Conservation (phyloP, 2,888 invertebrate genomes). For the Leptogaster cylindrica region DNA sequence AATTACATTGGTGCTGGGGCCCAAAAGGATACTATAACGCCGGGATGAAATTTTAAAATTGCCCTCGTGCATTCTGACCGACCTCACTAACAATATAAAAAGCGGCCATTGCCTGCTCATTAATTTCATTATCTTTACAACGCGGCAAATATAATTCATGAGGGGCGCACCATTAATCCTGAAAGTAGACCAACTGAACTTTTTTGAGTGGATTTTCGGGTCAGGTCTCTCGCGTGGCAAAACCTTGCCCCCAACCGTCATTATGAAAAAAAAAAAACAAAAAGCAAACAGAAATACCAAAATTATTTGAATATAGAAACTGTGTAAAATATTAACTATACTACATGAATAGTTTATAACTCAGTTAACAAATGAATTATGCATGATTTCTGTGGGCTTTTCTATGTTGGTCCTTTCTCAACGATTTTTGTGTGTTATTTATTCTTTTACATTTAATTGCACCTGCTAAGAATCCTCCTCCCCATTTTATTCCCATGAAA, state of each 20-base stretch:
- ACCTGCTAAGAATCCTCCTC: not conserved
- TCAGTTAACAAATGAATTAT: constrained; percentile 6
- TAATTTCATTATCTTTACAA: constrained; percentile 36
- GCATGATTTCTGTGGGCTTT: not conserved
- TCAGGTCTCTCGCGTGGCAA: no score
- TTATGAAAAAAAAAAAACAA: not conserved
- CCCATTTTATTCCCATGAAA: not conserved
- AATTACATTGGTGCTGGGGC: not conserved
- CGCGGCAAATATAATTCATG: constrained; percentile 29
- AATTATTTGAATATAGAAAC: not conserved
- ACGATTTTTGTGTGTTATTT: no score
- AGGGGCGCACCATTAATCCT: constrained; percentile 16
- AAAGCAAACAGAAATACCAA: constrained; percentile 1
- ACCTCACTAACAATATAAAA: not conserved
- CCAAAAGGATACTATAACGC: constrained; percentile 13
- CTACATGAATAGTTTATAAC: constrained; percentile 13
- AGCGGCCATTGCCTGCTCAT: constrained; percentile 21
- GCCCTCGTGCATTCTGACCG: constrained; percentile 1
- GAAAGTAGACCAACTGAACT: not conserved
- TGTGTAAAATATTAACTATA: constrained; percentile 29
- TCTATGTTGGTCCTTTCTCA: not conserved
- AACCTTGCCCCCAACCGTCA: no score
- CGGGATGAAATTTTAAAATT: not conserved
- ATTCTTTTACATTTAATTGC: constrained; percentile 23
- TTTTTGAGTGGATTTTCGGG: no score